Percentiles rank a stretch among this genome's conserved stretches.
Conservation (phyloP, 37 sponge, comb jelly and placozoan species). For the Haliclona indistincta region DNA sequence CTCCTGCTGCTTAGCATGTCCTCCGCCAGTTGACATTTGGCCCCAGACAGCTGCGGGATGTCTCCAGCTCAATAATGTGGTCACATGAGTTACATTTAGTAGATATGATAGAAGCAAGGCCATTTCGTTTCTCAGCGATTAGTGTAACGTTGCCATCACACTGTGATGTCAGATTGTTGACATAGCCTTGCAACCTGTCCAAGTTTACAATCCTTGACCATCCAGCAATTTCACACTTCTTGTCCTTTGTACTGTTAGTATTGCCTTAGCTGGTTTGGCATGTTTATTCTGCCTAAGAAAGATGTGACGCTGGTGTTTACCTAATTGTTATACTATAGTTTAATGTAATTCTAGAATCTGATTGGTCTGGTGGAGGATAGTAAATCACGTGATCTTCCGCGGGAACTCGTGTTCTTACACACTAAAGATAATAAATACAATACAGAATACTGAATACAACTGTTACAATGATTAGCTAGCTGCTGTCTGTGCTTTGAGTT, state of each 20-base stretch:
- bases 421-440: too few relatives aligned
- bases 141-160: neutral
- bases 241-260: neutral
- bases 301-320: neutral
- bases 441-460: too few relatives aligned
- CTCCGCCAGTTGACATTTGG: constrained; percentile 57
- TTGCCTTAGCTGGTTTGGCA: neutral
- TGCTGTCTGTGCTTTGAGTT: too few relatives aligned
- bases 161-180: neutral
- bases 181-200: neutral
- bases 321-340: too few relatives aligned
- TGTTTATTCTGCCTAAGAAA: neutral
- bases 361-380: too few relatives aligned
- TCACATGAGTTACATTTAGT: neutral
- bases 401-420: too few relatives aligned
- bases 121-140: neutral
- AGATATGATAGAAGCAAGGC: constrained; percentile 34
- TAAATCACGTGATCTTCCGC: too few relatives aligned
- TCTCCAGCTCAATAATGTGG: constrained; percentile 1
- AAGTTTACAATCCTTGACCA: neutral
- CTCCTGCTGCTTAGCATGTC: constrained; percentile 12
- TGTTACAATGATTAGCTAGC: too few relatives aligned
- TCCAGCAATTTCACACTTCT: neutral
- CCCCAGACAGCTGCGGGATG: constrained; percentile 54
- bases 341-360: too few relatives aligned